phyloP scores from a whole-genome alignment of 2,113 vertebrate genomes.

The Panthera tigris region DNA sequence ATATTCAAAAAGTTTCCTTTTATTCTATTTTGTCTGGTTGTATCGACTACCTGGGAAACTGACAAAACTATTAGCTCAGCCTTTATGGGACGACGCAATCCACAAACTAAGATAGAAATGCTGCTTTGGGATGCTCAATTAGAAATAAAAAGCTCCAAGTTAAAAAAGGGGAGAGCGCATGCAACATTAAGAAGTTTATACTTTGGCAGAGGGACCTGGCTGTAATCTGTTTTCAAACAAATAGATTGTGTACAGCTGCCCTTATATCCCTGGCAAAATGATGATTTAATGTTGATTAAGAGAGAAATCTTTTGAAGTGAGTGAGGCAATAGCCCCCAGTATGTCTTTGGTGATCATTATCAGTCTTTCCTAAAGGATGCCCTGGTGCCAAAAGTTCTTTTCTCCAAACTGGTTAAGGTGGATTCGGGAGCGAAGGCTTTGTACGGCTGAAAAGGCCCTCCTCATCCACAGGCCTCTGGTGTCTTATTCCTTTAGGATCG shows the following conservation, averaged over 20 bases:
- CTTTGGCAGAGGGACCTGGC: slow-evolving; percentile 82
- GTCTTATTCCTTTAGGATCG: slow-evolving; percentile 88
- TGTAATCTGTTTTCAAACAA: slow-evolving; percentile 90
- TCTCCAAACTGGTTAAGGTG: slow-evolving; percentile 85
- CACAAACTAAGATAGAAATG: slow-evolving; percentile 10
- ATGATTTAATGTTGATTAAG: slow-evolving; percentile 91
- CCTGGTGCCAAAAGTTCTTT: slow-evolving; percentile 88
- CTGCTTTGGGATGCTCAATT: slow-evolving; percentile 29
- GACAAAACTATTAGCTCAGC: slow-evolving; percentile 38
- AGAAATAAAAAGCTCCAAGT: slow-evolving; percentile 65
- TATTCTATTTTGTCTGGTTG: neutral
- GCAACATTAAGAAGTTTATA: slow-evolving; percentile 77
- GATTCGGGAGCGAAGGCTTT: slow-evolving; percentile 88
- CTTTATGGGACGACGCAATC: slow-evolving; percentile 17
- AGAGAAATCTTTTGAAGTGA: slow-evolving; percentile 88
- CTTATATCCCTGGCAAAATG: slow-evolving; percentile 84
- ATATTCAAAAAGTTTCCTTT: neutral
- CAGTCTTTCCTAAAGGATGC: slow-evolving; percentile 87
- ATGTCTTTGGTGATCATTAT: slow-evolving; percentile 89
- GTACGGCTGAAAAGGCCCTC: slow-evolving; percentile 86
- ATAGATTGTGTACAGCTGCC: slow-evolving; percentile 90
- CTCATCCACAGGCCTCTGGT: slow-evolving; percentile 87
- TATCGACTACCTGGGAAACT: slow-evolving; percentile 30
- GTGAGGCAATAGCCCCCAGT: slow-evolving; percentile 82
- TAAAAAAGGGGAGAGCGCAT: slow-evolving; percentile 77